Base-by-base conservation (phyloP, 2,797 vertebrate genomes). In the Arrhamphus sclerolepis region DNA sequence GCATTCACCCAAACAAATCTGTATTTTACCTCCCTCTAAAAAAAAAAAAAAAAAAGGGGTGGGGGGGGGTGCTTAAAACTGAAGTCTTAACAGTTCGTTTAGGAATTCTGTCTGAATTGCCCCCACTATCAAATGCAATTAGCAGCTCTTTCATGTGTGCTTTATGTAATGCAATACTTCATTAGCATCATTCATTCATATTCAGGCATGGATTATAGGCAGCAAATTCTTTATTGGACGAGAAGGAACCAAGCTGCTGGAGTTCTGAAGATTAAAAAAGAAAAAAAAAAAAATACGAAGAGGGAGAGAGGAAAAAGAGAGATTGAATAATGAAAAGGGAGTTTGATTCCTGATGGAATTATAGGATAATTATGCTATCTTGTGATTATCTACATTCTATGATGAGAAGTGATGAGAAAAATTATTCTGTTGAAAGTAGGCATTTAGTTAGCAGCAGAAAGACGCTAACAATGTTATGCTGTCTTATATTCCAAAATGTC, bases 101-200 rank as follows among this genome's bases (percentile, higher is more conserved):
- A 95, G 94, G 95, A 86, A 96, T 95, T 95, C 93, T 91, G 92
- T 94, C 95, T 97, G 97, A 98, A 96, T 97, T 97, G 94, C 81
- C 85, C 94, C 94, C 92, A 91, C 95, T 96, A 97, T 97, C 96
- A 96, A 98, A 98, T 94, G 96, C 97, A 97, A 98, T 99, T 99
- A 99, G 96, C 93, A 92, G 95, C 94, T 94, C 95, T 97, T 98
- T 98, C 95, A 97, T 96, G 96, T 96, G 95, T 93, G 92, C 95
- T 98, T 98, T 98, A 96, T 97, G 96, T 96, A 98, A 98, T 95
- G 96, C 96, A 98, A 96, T 97, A 98, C 95, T 98, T 98, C 96
- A 98, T 97, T 98, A 97, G 97, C 95, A 97, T 97, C 95, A 97
- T 97, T 98, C 96, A 98, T 97, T 98, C 95, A 96, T 94, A 96